phyloP scores from a whole-genome alignment of 1,140 invertebrate species.

The Diabrotica undecimpunctata region DNA sequence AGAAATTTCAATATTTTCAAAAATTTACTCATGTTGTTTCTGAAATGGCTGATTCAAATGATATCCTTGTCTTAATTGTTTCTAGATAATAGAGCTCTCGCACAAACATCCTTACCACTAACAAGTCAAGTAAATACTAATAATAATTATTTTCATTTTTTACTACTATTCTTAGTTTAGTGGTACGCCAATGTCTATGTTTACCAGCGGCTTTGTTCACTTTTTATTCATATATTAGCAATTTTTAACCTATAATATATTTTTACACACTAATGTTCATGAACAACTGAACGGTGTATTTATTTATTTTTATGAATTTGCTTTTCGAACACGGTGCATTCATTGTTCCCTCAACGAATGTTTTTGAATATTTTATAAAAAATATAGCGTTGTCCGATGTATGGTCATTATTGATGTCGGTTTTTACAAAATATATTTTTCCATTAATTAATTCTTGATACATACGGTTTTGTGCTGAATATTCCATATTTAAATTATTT shows the following conservation, averaged over 20 bases:
- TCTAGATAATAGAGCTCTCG: no score
- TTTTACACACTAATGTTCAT: not conserved
- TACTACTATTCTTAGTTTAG: no score
- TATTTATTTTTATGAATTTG: not conserved
- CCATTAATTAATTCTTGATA: not conserved
- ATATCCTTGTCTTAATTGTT: no score
- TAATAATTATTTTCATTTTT: no score
- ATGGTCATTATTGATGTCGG: not conserved
- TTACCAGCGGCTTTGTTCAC: constrained; percentile 21
- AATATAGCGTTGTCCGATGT: not conserved
- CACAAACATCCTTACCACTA: no score
- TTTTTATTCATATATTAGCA: constrained; percentile 25
- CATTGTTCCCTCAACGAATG: not conserved
- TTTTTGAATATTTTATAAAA: constrained; percentile 3
- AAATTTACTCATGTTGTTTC: no score
- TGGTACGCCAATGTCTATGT: not conserved
- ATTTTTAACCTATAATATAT: not conserved
- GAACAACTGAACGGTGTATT: not conserved
- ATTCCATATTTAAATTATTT: no score
- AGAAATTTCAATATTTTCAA: no score
- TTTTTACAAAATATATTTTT: not conserved
- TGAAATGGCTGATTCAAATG: no score
- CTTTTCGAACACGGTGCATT: not conserved
- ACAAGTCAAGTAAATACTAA: no score
- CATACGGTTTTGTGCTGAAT: not conserved